These are phyloP conservation scores for Dolichallabes microphthalmus DNA, from an alignment of 2,113 vertebrate species.

Conservation along the genomic window DNA sequence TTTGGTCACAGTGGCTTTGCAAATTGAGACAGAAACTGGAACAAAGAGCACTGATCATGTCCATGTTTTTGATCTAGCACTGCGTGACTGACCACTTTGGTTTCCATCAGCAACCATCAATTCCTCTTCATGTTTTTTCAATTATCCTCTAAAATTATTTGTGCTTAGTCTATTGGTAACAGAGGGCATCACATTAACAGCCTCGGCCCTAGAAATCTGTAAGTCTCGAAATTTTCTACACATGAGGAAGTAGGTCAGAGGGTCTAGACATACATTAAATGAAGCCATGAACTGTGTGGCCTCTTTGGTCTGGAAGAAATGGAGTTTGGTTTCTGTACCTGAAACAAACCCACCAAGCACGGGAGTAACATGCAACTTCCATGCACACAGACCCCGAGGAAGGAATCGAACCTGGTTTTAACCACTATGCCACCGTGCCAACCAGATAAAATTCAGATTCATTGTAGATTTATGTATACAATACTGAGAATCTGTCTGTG, in stretches of 20 bases:
- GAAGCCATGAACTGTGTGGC: slow-evolving; percentile 77
- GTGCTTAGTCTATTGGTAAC: slow-evolving; percentile 56
- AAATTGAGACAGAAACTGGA: slow-evolving; percentile 17
- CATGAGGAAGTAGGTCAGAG: slow-evolving; percentile 74
- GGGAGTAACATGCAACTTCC: no score
- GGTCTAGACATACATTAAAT: slow-evolving; percentile 75
- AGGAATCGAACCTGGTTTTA: no score
- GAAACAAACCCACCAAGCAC: no score
- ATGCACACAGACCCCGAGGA: no score
- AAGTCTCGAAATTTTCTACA: slow-evolving; percentile 68
- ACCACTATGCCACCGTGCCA: no score
- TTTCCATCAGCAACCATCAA: neutral
- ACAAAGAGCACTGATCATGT: slow-evolving; percentile 1
- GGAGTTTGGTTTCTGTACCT: slow-evolving; percentile 35
- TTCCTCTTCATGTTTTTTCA: neutral
- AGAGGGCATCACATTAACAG: slow-evolving; percentile 38
- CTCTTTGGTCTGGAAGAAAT: slow-evolving; percentile 82
- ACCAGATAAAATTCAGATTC: no score
- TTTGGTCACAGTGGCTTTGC: neutral
- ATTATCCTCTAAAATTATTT: slow-evolving; percentile 56
- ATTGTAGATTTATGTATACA: no score
- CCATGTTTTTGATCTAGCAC: neutral
- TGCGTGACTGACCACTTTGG: neutral
- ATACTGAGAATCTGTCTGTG: no score
- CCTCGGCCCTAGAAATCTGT: slow-evolving; percentile 45